Evolutionary conservation across 2,113 vertebrate species (phyloP).

Genomic region (Sinocyclocheilus maitianheensis): DNA sequence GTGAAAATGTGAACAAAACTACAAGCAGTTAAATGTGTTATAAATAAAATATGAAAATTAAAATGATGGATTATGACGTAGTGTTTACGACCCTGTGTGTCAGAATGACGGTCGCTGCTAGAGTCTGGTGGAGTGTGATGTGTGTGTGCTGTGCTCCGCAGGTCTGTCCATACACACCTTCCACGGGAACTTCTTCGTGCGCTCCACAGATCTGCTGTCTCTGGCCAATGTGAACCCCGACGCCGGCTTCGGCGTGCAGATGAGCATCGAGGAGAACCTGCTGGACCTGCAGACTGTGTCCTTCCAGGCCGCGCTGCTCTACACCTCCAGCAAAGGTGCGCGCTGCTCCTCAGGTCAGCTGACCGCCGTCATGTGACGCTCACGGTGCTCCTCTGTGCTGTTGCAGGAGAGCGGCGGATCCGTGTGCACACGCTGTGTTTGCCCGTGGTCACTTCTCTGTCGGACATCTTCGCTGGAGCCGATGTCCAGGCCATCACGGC

Average conservation of each 20-base stretch:
- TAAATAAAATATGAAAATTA: too few relatives aligned
- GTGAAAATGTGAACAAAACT: too few relatives aligned
- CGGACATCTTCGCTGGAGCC: conserved; percentile 91
- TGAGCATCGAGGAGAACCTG: conserved; percentile 95
- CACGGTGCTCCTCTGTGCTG: background rate
- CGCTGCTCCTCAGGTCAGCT: too few relatives aligned
- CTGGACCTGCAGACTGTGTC: conserved; percentile 90
- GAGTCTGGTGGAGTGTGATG: too few relatives aligned
- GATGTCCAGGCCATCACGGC: conserved; percentile 93
- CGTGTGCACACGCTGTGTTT: conserved; percentile 96
- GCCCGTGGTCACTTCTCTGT: conserved; percentile 89
- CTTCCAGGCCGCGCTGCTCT: conserved; percentile 95
- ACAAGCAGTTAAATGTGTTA: too few relatives aligned
- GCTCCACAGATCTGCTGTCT: conserved; percentile 93
- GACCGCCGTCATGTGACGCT: too few relatives aligned
- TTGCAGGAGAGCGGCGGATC: conserved; percentile 90
- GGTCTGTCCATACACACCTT: conserved; percentile 98
- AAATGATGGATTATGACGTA: too few relatives aligned
- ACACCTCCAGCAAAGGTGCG: conserved; percentile 96
- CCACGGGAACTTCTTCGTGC: conserved; percentile 98
- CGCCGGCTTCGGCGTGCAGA: conserved; percentile 94
- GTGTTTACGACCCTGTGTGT: too few relatives aligned
- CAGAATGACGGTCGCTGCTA: too few relatives aligned
- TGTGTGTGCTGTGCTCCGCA: conserved; percentile 53
- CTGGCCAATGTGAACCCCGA: conserved; percentile 96